phyloP scores from a whole-genome alignment of 2,113 vertebrate species.

The Stomatorhinus ivindoensis region DNA sequence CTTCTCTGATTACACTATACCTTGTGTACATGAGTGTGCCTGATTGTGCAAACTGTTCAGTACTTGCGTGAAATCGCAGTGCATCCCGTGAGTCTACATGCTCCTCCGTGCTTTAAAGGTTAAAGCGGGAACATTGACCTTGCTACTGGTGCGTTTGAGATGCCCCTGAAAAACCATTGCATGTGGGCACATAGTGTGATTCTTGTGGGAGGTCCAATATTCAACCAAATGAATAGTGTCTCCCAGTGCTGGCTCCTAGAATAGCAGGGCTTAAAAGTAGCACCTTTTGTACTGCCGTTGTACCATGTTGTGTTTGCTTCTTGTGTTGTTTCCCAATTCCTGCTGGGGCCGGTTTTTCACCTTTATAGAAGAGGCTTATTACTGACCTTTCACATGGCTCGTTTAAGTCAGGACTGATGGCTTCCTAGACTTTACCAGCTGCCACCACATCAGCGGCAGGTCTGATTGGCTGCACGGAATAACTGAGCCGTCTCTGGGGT shows the following conservation, averaged over 20 bases:
- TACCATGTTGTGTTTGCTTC: no score
- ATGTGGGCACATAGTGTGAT: neutral
- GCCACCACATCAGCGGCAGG: neutral
- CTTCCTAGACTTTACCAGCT: neutral
- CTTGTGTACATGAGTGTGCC: neutral
- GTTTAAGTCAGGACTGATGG: neutral
- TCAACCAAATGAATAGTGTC: neutral
- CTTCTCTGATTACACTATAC: neutral
- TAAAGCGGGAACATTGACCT: neutral
- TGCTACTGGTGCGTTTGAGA: neutral
- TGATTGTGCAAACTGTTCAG: neutral
- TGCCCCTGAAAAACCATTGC: neutral
- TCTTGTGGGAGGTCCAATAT: neutral
- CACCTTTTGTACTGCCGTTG: neutral
- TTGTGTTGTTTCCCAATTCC: neutral
- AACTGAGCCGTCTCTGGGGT: neutral
- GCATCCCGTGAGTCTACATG: neutral
- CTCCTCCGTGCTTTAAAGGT: neutral
- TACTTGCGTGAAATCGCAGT: neutral
- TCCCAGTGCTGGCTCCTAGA: neutral
- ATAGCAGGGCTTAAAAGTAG: neutral
- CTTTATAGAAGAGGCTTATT: neutral
- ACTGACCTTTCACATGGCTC: neutral
- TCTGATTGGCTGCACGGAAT: neutral
- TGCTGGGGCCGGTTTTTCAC: neutral